Evolutionary conservation across 2,888 invertebrate genomes (phyloP).

Genomic region (Trileptium ribeirensis): DNA sequence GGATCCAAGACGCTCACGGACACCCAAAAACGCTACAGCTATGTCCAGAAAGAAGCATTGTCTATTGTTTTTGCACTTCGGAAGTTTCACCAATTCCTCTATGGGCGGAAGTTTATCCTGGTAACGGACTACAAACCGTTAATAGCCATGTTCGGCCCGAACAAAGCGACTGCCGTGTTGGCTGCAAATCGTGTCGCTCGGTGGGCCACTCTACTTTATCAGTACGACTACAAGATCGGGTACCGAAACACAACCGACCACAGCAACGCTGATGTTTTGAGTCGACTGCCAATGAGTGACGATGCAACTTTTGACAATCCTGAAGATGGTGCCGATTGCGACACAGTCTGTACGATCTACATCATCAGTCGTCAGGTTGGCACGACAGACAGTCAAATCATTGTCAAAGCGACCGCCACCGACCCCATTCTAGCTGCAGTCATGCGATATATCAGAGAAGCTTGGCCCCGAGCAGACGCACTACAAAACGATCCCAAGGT

Average conservation of each 20-base stretch:
- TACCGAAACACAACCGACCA: constrained; percentile 23
- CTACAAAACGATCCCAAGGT: too few relatives aligned
- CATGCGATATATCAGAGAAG: neutral
- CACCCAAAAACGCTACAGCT: constrained; percentile 35
- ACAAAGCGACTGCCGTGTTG: constrained; percentile 18
- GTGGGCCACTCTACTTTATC: constrained; percentile 25
- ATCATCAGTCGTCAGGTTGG: neutral
- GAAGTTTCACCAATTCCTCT: constrained; percentile 39
- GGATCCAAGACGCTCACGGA: constrained; percentile 35
- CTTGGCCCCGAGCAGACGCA: too few relatives aligned
- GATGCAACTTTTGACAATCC: constrained; percentile 20
- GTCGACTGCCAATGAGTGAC: constrained; percentile 25
- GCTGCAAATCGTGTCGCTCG: constrained; percentile 26
- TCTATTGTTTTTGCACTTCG: constrained; percentile 36
- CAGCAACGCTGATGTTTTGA: constrained; percentile 32
- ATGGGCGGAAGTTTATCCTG: constrained; percentile 31
- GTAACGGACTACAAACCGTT: constrained; percentile 36
- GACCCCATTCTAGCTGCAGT: neutral
- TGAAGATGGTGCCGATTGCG: constrained; percentile 19
- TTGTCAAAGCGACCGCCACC: neutral
- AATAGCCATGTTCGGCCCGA: constrained; percentile 29
- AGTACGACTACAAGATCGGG: constrained; percentile 5
- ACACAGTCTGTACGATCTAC: neutral
- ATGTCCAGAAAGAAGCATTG: constrained; percentile 39
- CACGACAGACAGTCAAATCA: neutral